These are phyloP conservation scores for Eupithecia inturbata DNA, from an alignment of 2,888 invertebrate genomes.

Conservation along the genomic window DNA sequence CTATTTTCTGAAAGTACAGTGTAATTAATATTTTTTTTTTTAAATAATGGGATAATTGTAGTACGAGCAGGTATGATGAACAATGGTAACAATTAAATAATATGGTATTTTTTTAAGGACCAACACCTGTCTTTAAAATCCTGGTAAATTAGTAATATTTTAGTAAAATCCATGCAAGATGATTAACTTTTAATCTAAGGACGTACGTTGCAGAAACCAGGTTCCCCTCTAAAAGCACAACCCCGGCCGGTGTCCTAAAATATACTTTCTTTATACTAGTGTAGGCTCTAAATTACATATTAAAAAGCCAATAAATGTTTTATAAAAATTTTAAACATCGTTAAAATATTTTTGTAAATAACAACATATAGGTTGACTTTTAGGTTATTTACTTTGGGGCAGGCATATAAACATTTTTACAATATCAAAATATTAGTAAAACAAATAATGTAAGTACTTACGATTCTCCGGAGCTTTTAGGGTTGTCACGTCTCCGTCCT, in stretches of 20 bases:
- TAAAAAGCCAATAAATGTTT: neutral
- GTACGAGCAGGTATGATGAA: neutral
- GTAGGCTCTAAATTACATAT: slow-evolving; percentile 2
- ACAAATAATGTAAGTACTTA: slow-evolving; percentile 57
- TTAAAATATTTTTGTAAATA: slow-evolving; percentile 5
- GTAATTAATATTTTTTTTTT: neutral
- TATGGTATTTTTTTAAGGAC: neutral
- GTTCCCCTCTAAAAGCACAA: slow-evolving; percentile 78
- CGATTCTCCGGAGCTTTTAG: slow-evolving; percentile 79
- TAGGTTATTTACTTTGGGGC: neutral
- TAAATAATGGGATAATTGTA: neutral
- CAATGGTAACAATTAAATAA: neutral
- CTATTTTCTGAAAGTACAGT: neutral
- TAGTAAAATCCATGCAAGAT: slow-evolving; percentile 7
- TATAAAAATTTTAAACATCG: too few relatives aligned
- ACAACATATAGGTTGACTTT: neutral
- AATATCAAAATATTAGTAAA: neutral
- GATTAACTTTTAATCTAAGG: neutral
- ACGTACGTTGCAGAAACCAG: slow-evolving; percentile 75
- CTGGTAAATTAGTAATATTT: neutral
- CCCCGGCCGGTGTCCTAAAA: slow-evolving; percentile 76
- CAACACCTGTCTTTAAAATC: neutral
- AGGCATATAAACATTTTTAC: slow-evolving; percentile 8
- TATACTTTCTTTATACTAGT: slow-evolving; percentile 28
- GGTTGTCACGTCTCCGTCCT: slow-evolving; percentile 66